Base-by-base conservation (phyloP, 2,113 vertebrate species). In the Saccopteryx leptura region DNA sequence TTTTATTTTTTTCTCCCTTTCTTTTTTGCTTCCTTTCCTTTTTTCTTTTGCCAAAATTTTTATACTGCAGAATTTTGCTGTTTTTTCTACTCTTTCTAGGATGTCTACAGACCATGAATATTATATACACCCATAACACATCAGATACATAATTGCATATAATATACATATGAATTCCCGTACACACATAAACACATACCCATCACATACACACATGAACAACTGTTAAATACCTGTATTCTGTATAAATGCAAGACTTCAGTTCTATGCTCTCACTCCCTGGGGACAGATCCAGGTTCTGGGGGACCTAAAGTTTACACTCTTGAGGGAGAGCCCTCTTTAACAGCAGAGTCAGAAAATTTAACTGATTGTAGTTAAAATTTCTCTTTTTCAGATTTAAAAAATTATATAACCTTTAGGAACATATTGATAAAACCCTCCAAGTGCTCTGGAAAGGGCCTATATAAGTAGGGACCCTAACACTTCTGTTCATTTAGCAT, bases 41-140 rank as follows among this genome's bases (percentile, higher is more conserved):
- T 79, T 74, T 84, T 65, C 46, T 68, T 83, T 23, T 61, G 13
- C 50, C 87, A 71, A 94, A 93, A 91, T 82, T 82, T 61, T 82
- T 93, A 46, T 26, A 15, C 63, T 96, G 63, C 31, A 92, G 68
- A 94, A 87, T 24, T 68, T 90, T 85, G 50, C 63, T 31, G 4
- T 33, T 63, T 87, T 87, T 90, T 72, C 79, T 91, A 65, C 13
- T 52, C 85, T 89, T 71, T 79, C 39, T n/a, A 87, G 15, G 33
- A 71, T 56, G 31, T 93, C 14, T 87, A 39, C 46, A 58, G 15
- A 60, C 28, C 39, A 84, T 24, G 46, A 93, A 69, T 74, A 68
- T 0, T 28, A 66, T 26, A 79, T 21, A 66, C 9, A 88, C 19
- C 12, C 2, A 6, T 66, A 91, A 75, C 46, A 88, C 12, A 54